Base-by-base conservation (phyloP, 2,113 vertebrate species). In the Myanophis thanlyinensis region DNA sequence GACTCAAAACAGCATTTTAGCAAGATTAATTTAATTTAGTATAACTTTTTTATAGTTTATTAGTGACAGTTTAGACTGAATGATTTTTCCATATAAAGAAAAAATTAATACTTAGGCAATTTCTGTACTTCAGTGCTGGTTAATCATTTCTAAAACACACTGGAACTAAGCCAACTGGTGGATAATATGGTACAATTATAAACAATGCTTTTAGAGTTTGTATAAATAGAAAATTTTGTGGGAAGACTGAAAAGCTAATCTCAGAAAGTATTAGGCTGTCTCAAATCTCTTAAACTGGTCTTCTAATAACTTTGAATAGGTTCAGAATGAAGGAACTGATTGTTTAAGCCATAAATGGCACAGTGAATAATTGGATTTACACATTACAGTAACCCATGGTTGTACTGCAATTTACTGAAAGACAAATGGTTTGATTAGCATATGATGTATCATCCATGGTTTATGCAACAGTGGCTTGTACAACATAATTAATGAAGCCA, bases 141-240 rank as follows among this genome's bases (percentile, higher is more conserved):
- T 89, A 92, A 89, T 85, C 85, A 49, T 52, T 54, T 85, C 67
- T 48, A 89, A 84, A 56, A 73, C 52, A 85, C 51, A 47, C 91
- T 56, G 87, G 89, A 85, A 44, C 27, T 52, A 89, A 88, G 51
- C 51, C 88, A 53, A 49, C 18, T 92, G 67, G 54, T 56, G 44
- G 87, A 56, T 85, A 85, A 48, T 47, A n/a, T 59, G 44, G 5
- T 89, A 56, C 30, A 56, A 53, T 23, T 51, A 56, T 89, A 51
- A 35, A 47, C 48, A 89, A 92, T 92, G 52, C 87, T 30, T 85
- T 52, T 85, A 46, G 40, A 40, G 62, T 47, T 85, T 54, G 73
- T 92, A 22, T 56, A 89, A 92, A 27, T 87, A 56, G 47, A 35
- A 52, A 84, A 35, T 7, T 84, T 88, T 54, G 52, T 54, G 87